Evolutionary conservation across 1,140 invertebrate species (phyloP).

Genomic region (Heliconius melpomene): DNA sequence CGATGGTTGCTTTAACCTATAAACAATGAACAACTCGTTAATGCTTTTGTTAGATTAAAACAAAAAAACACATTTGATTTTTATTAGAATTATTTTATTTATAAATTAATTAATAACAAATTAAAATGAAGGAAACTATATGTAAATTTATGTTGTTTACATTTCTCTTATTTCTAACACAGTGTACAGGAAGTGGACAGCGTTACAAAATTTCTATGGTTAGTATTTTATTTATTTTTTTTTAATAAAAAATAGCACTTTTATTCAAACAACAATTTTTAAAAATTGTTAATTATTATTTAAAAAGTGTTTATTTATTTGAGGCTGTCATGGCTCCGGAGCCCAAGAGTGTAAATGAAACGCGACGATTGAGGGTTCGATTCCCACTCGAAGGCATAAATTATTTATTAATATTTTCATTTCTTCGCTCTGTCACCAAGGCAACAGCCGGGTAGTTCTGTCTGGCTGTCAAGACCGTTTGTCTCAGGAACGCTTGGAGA

Average conservation of each 20-base stretch:
- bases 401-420: too few relatives aligned
- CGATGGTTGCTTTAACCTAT: background rate
- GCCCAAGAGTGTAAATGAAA: too few relatives aligned
- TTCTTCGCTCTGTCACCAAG: too few relatives aligned
- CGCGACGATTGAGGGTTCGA: too few relatives aligned
- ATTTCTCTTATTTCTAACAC: background rate
- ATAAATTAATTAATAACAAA: background rate
- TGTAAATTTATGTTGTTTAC: background rate
- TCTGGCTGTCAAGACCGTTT: too few relatives aligned
- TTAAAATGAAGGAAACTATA: constrained; percentile 10
- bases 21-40: background rate
- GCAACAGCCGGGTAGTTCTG: too few relatives aligned
- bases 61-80: background rate
- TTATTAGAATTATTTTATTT: background rate
- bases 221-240: constrained; percentile 33
- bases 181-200: constrained; percentile 14
- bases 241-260: background rate
- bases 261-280: too few relatives aligned
- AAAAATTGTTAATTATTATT: too few relatives aligned
- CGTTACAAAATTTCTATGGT: constrained; percentile 59
- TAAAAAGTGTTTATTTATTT: too few relatives aligned
- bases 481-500: too few relatives aligned
- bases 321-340: too few relatives aligned
- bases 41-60: background rate
- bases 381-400: too few relatives aligned